A percentile compares a stretch with the other conserved stretches of the same genome.
Conservation (phyloP, 2,888 invertebrate species). For the Tetragnatha montana region DNA sequence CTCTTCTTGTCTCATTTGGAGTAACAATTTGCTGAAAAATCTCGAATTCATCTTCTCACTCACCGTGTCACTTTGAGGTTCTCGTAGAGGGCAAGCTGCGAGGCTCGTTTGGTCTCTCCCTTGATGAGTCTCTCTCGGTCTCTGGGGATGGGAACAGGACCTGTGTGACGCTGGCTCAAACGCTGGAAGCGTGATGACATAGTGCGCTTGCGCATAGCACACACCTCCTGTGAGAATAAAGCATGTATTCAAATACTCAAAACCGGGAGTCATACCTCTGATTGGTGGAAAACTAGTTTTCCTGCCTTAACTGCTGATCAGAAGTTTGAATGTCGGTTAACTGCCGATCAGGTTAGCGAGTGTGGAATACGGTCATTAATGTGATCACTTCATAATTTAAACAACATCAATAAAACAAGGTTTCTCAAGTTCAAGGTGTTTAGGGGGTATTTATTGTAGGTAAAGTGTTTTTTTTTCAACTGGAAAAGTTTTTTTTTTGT, state of each 20-base stretch:
- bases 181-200: slow-evolving; percentile 62
- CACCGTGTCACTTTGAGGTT: slow-evolving; percentile 57
- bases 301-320: too few relatives aligned
- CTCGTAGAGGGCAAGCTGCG: slow-evolving; percentile 60
- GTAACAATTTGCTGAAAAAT: too few relatives aligned
- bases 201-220: slow-evolving; percentile 57
- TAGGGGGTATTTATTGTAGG: too few relatives aligned
- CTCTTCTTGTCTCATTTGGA: too few relatives aligned
- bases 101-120: slow-evolving; percentile 37
- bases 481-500: too few relatives aligned
- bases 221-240: slow-evolving; percentile 51
- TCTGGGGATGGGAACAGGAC: slow-evolving; percentile 50
- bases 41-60: not conserved
- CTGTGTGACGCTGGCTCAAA: slow-evolving; percentile 31
- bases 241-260: not conserved
- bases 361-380: too few relatives aligned
- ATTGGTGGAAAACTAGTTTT: too few relatives aligned
- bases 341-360: not conserved
- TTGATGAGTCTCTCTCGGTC: slow-evolving; percentile 24
- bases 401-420: too few relatives aligned
- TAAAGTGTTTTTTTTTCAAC: too few relatives aligned
- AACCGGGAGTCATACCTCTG: not conserved
- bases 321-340: not conserved
- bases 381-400: too few relatives aligned
- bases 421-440: too few relatives aligned